A percentile compares a stretch with the other conserved stretches of the same genome.
Conservation (phyloP, 2,888 invertebrate genomes). For the Limnephilus marmoratus region DNA sequence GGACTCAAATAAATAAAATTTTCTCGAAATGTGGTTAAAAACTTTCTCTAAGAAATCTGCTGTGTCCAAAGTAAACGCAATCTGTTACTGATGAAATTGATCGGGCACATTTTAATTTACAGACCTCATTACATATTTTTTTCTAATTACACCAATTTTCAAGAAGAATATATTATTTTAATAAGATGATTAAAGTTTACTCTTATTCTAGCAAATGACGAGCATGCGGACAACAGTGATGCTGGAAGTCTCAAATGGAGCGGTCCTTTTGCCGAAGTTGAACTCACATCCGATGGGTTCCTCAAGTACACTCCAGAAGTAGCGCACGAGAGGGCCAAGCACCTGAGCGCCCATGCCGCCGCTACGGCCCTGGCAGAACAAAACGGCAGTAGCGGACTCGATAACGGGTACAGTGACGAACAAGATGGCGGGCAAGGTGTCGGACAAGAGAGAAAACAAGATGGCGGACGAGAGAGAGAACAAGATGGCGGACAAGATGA, state of each 20-base stretch:
- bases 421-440: neutral
- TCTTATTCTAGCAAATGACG: slow-evolving; percentile 31
- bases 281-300: slow-evolving; percentile 78
- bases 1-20: too few species aligned
- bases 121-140: too few species aligned
- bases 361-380: neutral
- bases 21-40: too few species aligned
- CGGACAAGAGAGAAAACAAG: neutral
- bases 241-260: slow-evolving; percentile 64
- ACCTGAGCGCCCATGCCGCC: slow-evolving; percentile 69
- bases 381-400: neutral
- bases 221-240: slow-evolving; percentile 4
- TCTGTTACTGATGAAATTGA: too few species aligned
- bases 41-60: too few species aligned
- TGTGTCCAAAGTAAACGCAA: too few species aligned
- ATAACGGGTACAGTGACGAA: neutral
- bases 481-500: neutral
- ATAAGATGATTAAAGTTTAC: too few species aligned
- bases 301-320: slow-evolving; percentile 80
- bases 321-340: slow-evolving; percentile 79
- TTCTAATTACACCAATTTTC: too few species aligned
- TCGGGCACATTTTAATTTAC: too few species aligned
- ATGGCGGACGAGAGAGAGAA: neutral
- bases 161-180: too few species aligned
- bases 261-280: slow-evolving; percentile 78